phyloP scores from a whole-genome alignment of 2,888 invertebrate species.

The Volucella zonaria region DNA sequence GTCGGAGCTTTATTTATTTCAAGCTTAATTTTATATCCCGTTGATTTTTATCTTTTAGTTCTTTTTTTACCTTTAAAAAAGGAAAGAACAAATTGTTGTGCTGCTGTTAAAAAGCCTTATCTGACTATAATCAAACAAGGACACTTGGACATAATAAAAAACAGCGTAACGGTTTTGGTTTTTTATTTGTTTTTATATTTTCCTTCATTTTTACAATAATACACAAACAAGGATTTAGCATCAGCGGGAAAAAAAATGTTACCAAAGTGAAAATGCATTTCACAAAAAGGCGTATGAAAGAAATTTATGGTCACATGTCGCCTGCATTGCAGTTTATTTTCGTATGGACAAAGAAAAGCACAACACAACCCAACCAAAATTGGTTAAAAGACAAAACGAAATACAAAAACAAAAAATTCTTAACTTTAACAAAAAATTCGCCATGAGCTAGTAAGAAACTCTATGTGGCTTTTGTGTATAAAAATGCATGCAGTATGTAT shows the following conservation, averaged over 20 bases:
- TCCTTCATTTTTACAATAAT: constrained; percentile 49
- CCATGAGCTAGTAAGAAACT: constrained; percentile 21
- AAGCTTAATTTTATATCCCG: constrained; percentile 68
- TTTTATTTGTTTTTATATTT: background rate
- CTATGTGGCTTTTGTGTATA: constrained; percentile 7
- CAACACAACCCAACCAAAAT: constrained; percentile 59
- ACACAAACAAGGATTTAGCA: constrained; percentile 66
- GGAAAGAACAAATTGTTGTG: constrained; percentile 14
- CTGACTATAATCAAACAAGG: constrained; percentile 64
- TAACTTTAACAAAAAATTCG: constrained; percentile 51
- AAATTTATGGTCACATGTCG: constrained; percentile 73
- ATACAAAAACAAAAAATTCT: constrained; percentile 47
- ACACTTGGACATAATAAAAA: constrained; percentile 66
- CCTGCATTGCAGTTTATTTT: constrained; percentile 72
- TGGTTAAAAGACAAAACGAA: constrained; percentile 44
- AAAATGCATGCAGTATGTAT: constrained; percentile 15
- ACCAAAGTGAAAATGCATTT: constrained; percentile 66
- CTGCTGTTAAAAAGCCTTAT: constrained; percentile 59
- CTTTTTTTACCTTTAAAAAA: constrained; percentile 34
- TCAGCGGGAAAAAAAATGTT: constrained; percentile 52
- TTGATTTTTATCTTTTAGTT: constrained; percentile 58
- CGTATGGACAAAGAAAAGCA: constrained; percentile 50
- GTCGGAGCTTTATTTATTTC: constrained; percentile 66
- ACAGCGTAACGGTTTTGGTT: constrained; percentile 52
- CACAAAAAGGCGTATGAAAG: constrained; percentile 63